phyloP scores from a whole-genome alignment of 2,113 vertebrate species.

The Eidolon helvum region DNA sequence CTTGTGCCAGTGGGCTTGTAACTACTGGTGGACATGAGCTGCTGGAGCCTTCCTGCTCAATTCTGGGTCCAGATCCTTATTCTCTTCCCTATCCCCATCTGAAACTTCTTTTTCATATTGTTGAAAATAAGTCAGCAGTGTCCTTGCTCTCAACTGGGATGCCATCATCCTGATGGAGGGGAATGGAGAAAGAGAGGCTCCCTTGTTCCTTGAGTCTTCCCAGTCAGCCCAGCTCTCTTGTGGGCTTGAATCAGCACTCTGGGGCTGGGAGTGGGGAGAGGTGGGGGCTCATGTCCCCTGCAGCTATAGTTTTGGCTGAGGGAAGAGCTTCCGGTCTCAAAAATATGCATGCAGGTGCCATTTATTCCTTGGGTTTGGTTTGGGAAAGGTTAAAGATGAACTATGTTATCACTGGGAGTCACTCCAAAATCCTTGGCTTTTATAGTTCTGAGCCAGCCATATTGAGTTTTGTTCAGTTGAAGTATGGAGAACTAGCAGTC shows the following conservation, averaged over 20 bases:
- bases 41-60: neutral
- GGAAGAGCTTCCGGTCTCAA: neutral
- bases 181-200: neutral
- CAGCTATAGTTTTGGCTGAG: neutral
- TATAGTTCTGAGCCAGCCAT: neutral
- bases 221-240: neutral
- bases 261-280: too few species aligned
- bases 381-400: slow-evolving; percentile 21
- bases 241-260: neutral
- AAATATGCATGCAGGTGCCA: neutral
- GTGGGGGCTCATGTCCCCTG: neutral
- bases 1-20: neutral
- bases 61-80: neutral
- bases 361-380: neutral
- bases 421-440: neutral
- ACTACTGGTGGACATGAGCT: neutral
- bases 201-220: neutral
- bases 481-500: neutral
- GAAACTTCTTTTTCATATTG: slow-evolving; percentile 26
- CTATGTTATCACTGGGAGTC: neutral
- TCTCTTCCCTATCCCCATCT: neutral
- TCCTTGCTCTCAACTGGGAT: neutral
- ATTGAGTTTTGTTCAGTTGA: neutral
- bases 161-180: neutral
- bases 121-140: neutral